A percentile compares a stretch with the other conserved stretches of the same genome.
These are phyloP conservation scores for Acleris literana DNA, from an alignment of 2,888 invertebrate genomes.

Conservation along the genomic window DNA sequence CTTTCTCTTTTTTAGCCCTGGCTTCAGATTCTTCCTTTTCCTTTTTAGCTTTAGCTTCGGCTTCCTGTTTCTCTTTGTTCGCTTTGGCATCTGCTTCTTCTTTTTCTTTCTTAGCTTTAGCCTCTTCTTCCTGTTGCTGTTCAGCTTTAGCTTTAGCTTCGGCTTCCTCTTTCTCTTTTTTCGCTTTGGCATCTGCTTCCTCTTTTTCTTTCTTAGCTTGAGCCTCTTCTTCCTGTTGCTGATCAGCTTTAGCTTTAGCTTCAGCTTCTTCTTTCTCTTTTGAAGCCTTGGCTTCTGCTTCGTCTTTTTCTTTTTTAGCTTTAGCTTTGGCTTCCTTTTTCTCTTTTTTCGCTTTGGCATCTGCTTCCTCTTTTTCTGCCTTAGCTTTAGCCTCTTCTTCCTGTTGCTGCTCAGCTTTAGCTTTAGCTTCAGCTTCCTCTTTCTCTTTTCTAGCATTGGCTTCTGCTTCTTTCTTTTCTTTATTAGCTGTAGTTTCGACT, in stretches of 20 bases:
- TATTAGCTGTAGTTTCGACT: conserved; percentile 34
- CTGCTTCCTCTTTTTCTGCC: conserved; percentile 34
- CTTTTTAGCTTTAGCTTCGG: conserved; percentile 30
- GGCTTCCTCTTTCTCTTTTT: conserved; percentile 39
- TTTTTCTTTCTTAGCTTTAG: conserved; percentile 9
- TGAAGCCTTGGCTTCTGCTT: background rate
- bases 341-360: conserved; percentile 32
- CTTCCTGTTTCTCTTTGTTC: conserved; percentile 34
- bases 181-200: conserved; percentile 24
- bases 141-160: conserved; percentile 38
- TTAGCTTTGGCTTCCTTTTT: conserved; percentile 20
- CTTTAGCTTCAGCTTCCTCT: conserved; percentile 24
- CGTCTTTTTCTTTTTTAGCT: conserved; percentile 32
- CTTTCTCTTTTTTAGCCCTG: conserved; percentile 41
- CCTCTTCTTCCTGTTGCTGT: conserved; percentile 5
- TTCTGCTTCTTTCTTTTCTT: conserved; percentile 35
- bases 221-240: conserved; percentile 25
- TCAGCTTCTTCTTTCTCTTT: conserved; percentile 8
- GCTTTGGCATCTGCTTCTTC: conserved; percentile 33
- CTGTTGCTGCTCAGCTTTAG: conserved; percentile 16
- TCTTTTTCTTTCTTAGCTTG: conserved; percentile 14
- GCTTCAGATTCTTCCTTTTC: conserved; percentile 11
- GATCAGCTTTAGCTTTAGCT: conserved; percentile 29
- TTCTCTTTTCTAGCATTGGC: conserved; percentile 33
- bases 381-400: conserved; percentile 35